Evolutionary conservation across 2,797 vertebrate genomes (phyloP), one percentile per base, ranked within the genome.

Genomic region (Amphiprion clarkii): DNA sequence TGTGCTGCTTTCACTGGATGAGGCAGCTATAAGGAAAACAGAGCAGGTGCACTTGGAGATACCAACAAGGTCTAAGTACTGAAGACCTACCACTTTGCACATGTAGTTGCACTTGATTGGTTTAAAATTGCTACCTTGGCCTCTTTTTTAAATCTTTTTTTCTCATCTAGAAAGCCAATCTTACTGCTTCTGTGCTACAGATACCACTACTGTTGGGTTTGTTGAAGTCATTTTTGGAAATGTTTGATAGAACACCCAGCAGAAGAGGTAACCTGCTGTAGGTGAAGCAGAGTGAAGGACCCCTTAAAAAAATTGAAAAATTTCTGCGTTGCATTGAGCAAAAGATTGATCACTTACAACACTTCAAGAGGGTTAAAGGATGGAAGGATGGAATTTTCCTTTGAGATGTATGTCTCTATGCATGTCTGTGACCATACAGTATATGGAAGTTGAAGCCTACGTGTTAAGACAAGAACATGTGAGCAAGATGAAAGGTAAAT

Each of bases 321-420:
- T 8, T 65, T 12, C 51, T 42, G 23, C 52, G 67, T 25, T 0
- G 27, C 9, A 29, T 29, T 46, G 7, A 58, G 52, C 31, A 60
- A 71, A 64, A 70, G 52, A 69, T n/a, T 54, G 60, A 82, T 80
- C 17, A 23, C 67, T 62, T 61, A 16, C 1, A 6, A 46, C 60
- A 48, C 52, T 67, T 79, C 40, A 67, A 51, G 19, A 56, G 40
- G 64, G 33, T 69, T 56, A 16, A 56, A 10, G 36, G 36, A 63
- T 85, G 79, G 81, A 85, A 83, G 36, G 36, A 63, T 85, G 79
- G 81, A 85, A 83, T 87, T 86, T 85, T 80, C 76, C 79, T 76
- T 65, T 69, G 2, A 75, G 65, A 51, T 71, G 68, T 71, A 72
- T 13, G 39, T 83, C 64, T 25, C 53, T 16, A 40, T 42, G 51